Conservation (phyloP, 2,113 vertebrate species). For the Bettongia penicillata region DNA sequence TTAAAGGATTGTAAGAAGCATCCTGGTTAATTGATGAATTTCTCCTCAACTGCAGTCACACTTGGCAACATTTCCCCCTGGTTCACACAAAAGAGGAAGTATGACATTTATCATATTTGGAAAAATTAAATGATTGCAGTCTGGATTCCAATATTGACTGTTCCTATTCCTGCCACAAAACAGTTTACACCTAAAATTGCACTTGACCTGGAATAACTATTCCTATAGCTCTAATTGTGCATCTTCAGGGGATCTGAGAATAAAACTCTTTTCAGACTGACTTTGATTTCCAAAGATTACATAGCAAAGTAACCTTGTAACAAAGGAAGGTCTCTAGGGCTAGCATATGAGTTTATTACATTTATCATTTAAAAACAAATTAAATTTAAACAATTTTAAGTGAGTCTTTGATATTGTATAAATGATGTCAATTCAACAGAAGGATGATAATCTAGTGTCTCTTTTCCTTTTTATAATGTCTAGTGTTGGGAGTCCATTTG, state of each 20-base stretch:
- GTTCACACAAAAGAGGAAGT: slow-evolving; percentile 41
- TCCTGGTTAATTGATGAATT: not conserved
- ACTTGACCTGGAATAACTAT: slow-evolving; percentile 53
- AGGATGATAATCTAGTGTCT: not conserved
- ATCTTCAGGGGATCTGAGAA: slow-evolving; percentile 57
- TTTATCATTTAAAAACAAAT: slow-evolving; percentile 50
- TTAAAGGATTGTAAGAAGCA: slow-evolving; percentile 36
- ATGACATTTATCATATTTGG: slow-evolving; percentile 47
- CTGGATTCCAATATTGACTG: slow-evolving; percentile 54
- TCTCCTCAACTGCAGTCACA: not conserved
- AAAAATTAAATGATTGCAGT: slow-evolving; percentile 45
- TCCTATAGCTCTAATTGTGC: slow-evolving; percentile 33
- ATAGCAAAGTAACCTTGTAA: slow-evolving; percentile 21
- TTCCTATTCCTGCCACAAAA: slow-evolving; percentile 48
- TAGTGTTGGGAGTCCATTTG: slow-evolving; percentile 33
- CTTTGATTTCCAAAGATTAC: slow-evolving; percentile 37
- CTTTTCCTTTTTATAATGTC: not conserved
- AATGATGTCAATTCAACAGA: slow-evolving; percentile 41
- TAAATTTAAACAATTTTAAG: slow-evolving; percentile 35
- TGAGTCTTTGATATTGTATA: slow-evolving; percentile 2
- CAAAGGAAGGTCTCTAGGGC: not conserved
- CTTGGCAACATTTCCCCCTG: not conserved
- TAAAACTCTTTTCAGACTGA: slow-evolving; percentile 43
- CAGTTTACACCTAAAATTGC: slow-evolving; percentile 57
- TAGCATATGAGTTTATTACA: slow-evolving; percentile 36